These are phyloP conservation scores for Apamea epomidion DNA, from an alignment of 2,888 invertebrate species.

Conservation along the genomic window DNA sequence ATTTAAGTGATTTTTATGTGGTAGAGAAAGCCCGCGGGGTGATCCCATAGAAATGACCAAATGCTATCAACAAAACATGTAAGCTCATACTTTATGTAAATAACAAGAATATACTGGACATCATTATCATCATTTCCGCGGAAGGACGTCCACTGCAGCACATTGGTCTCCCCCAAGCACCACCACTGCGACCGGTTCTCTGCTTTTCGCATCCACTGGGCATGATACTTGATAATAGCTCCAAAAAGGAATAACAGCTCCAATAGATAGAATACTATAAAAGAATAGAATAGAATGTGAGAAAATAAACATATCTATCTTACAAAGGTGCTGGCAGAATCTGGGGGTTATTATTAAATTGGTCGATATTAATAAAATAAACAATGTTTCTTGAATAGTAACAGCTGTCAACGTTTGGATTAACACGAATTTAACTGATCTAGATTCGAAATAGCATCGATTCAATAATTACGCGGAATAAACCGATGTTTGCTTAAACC, in stretches of 20 bases:
- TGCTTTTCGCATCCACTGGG: not conserved
- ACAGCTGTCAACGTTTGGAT: slow-evolving; percentile 24
- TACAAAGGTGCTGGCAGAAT: not conserved
- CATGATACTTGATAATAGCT: not conserved
- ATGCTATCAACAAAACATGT: too few species aligned
- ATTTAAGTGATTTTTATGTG: too few species aligned
- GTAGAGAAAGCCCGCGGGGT: too few species aligned
- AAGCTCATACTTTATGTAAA: not conserved
- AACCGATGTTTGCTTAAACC: slow-evolving; percentile 25
- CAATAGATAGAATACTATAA: too few species aligned
- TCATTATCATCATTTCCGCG: too few species aligned
- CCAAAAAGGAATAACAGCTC: not conserved
- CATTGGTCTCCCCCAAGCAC: too few species aligned
- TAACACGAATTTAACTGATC: slow-evolving; percentile 14
- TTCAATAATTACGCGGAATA: slow-evolving; percentile 38
- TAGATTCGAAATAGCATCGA: slow-evolving; percentile 44
- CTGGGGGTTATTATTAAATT: not conserved
- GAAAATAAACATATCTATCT: not conserved
- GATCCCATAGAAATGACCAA: too few species aligned
- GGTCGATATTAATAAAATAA: not conserved
- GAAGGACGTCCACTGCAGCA: too few species aligned
- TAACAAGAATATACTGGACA: not conserved
- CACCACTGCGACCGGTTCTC: too few species aligned
- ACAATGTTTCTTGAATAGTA: slow-evolving; percentile 11
- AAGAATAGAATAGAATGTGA: too few species aligned